Evolutionary conservation across 1,140 invertebrate genomes (phyloP).

Genomic region (Penaeus japonicus): DNA sequence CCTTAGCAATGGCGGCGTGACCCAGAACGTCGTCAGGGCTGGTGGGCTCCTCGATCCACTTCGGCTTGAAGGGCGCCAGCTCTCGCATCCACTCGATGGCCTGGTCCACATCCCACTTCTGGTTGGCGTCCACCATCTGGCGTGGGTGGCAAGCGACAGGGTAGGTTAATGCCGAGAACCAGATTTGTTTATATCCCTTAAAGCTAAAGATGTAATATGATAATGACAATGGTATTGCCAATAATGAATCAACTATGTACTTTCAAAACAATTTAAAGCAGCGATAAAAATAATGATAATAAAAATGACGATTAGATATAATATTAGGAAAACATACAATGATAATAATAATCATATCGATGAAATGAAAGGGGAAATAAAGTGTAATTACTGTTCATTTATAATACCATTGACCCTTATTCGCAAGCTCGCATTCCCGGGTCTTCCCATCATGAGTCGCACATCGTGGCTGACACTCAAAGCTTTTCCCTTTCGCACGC

Average conservation of each 20-base stretch:
- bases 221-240: not conserved
- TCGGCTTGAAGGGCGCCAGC: slow-evolving; percentile 75
- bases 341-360: not conserved
- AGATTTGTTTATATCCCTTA: too few species aligned
- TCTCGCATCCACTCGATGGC: slow-evolving; percentile 87
- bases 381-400: too few species aligned
- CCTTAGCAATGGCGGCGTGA: slow-evolving; percentile 78
- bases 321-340: not conserved
- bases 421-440: too few species aligned
- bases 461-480: too few species aligned
- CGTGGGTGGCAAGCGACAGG: not conserved
- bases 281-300: not conserved
- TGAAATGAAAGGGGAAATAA: not conserved
- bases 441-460: too few species aligned
- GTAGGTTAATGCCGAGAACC: too few species aligned
- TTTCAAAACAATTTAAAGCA: not conserved
- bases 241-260: not conserved
- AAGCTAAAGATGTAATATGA: not conserved
- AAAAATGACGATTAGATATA: not conserved
- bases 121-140: slow-evolving; percentile 89
- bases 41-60: slow-evolving; percentile 95
- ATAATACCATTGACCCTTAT: too few species aligned
- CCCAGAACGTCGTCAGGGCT: slow-evolving; percentile 89
- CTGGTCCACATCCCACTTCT: slow-evolving; percentile 86
- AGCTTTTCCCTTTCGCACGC: too few species aligned